Conservation (phyloP, 2,113 vertebrate genomes). For the Campylorhamphus procurvoides region DNA sequence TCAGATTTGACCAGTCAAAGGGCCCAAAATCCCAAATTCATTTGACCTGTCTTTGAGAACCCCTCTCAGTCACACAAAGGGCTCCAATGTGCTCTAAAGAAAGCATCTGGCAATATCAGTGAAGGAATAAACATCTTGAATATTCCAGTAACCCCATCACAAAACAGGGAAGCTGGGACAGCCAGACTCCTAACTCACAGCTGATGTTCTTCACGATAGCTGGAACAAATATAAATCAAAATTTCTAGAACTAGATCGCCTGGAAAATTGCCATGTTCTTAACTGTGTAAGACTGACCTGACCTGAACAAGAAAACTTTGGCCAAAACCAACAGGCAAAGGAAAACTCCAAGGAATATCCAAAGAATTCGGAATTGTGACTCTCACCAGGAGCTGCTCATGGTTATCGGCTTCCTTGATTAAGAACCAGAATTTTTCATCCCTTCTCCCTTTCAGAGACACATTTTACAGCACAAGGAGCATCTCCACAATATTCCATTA, state of each 20-base stretch:
- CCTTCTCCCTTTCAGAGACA: background rate
- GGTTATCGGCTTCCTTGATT: background rate
- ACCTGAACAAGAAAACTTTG: background rate
- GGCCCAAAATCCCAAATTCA: background rate
- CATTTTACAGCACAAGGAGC: background rate
- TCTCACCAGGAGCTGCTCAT: background rate
- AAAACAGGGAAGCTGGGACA: background rate
- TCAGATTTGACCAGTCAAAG: background rate
- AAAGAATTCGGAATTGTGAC: background rate
- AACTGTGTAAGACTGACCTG: background rate
- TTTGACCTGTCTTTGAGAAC: background rate
- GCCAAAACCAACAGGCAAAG: background rate
- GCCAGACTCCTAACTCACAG: background rate
- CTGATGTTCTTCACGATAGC: background rate
- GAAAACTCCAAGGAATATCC: background rate
- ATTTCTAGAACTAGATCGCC: background rate
- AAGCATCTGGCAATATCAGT: background rate
- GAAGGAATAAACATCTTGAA: background rate
- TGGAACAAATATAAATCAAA: background rate
- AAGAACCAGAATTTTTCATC: background rate
- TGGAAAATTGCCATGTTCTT: background rate
- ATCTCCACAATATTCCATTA: background rate
- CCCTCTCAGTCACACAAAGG: fast-evolving
- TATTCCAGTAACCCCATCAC: background rate
- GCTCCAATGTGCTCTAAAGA: background rate